A percentile compares a stretch with the other conserved stretches of the same genome.
These are phyloP conservation scores for Dolomedes plantarius DNA, from an alignment of 2,888 invertebrate genomes.

Conservation along the genomic window DNA sequence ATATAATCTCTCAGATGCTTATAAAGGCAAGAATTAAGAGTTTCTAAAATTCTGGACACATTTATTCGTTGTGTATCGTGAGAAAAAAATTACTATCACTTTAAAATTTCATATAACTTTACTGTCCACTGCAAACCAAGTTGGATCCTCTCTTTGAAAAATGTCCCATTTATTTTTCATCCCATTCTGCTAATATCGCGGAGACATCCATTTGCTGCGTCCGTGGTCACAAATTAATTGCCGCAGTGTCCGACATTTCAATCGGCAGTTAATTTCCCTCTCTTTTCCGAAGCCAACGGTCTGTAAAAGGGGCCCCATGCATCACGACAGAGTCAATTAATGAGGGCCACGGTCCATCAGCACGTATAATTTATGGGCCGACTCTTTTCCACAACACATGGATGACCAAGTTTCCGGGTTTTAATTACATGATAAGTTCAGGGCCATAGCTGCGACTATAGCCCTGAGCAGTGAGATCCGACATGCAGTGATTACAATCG, in stretches of 20 bases:
- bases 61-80: too few species aligned
- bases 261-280: constrained; percentile 13
- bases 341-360: background rate
- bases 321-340: constrained; percentile 6
- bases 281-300: constrained; percentile 3
- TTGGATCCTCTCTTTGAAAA: too few species aligned
- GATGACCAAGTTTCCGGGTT: background rate
- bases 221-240: constrained; percentile 3
- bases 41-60: too few species aligned
- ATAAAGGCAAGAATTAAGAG: too few species aligned
- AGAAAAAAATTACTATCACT: too few species aligned
- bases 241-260: constrained; percentile 2
- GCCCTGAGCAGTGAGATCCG: background rate
- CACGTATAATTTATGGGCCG: constrained; percentile 6
- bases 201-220: background rate
- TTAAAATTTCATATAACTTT: too few species aligned
- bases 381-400: constrained; percentile 2
- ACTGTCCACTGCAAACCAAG: too few species aligned
- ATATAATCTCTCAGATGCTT: too few species aligned
- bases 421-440: constrained; percentile 6
- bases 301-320: background rate
- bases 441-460: background rate
- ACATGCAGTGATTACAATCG: background rate
- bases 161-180: too few species aligned
- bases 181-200: too few species aligned